Conservation (phyloP, 2,888 invertebrate species). For the Megaustenia siamemsis region DNA sequence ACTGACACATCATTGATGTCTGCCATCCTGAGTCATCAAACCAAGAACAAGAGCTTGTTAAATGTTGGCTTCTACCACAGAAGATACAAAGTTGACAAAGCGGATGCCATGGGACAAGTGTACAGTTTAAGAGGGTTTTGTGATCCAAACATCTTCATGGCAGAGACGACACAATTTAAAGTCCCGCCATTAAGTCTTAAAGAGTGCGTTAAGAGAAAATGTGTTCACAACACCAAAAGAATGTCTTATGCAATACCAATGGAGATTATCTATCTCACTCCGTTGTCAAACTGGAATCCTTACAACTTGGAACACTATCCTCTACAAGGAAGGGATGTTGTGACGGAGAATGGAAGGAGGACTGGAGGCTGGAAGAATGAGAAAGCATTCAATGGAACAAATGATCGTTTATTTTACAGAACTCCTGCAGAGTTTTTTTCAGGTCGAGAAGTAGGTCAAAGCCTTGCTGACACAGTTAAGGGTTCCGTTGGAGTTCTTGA, state of each 20-base stretch:
- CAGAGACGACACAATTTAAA: slow-evolving; percentile 65
- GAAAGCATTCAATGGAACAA: slow-evolving; percentile 64
- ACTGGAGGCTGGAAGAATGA: slow-evolving; percentile 55
- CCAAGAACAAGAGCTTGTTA: background rate
- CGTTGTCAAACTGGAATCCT: slow-evolving; percentile 73
- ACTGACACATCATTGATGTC: slow-evolving; percentile 51
- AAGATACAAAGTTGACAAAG: slow-evolving; percentile 53
- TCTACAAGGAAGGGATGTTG: slow-evolving; percentile 26
- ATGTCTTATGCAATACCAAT: slow-evolving; percentile 72
- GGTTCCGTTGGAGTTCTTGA: slow-evolving; percentile 58
- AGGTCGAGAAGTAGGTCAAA: slow-evolving; percentile 60
- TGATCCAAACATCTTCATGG: slow-evolving; percentile 63
- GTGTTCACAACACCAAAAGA: slow-evolving; percentile 56
- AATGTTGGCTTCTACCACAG: slow-evolving; percentile 64
- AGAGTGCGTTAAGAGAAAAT: slow-evolving; percentile 56
- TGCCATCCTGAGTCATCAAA: background rate
- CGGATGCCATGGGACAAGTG: slow-evolving; percentile 59
- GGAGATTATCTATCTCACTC: slow-evolving; percentile 73
- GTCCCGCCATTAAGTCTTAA: slow-evolving; percentile 60
- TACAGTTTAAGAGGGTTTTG: slow-evolving; percentile 58
- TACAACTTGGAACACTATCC: slow-evolving; percentile 60
- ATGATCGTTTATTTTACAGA: slow-evolving; percentile 57
- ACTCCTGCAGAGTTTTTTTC: slow-evolving; percentile 65
- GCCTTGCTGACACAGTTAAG: slow-evolving; percentile 62
- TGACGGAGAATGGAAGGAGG: slow-evolving; percentile 48